phyloP scores from a whole-genome alignment of 2,113 vertebrate species.

The Rattus rattus region DNA sequence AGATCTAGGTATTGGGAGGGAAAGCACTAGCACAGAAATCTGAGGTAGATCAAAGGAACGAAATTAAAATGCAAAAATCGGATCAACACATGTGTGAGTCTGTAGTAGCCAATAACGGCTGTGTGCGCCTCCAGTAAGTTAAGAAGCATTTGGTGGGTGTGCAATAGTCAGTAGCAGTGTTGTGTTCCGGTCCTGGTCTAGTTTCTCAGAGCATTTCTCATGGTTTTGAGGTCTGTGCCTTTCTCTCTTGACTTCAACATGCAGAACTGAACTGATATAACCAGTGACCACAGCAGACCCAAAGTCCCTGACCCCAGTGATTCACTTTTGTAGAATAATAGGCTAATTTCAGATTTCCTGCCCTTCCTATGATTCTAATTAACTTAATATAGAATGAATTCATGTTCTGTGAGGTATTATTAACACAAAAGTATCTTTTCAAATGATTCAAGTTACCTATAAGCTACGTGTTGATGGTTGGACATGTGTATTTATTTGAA shows the following conservation, averaged over 20 bases:
- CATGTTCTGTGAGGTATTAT: background rate
- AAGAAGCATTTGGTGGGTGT: background rate
- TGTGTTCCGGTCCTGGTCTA: background rate
- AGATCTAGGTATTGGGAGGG: background rate
- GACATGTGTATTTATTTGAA: background rate
- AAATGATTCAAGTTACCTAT: background rate
- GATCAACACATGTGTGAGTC: background rate
- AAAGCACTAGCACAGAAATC: background rate
- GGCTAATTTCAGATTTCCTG: background rate
- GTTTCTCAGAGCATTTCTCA: background rate
- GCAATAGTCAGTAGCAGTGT: background rate
- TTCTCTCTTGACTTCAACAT: background rate
- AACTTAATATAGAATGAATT: slow-evolving; percentile 20
- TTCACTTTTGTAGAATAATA: background rate
- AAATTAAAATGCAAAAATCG: background rate
- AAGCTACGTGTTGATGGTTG: background rate
- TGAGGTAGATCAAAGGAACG: background rate
- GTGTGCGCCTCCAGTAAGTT: background rate
- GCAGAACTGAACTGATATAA: background rate
- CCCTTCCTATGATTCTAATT: background rate
- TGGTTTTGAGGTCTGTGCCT: background rate
- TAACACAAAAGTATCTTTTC: background rate
- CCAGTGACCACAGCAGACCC: background rate
- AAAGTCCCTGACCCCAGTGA: background rate
- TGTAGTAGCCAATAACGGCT: background rate